Percentiles rank a stretch among this genome's conserved stretches.
Conservation (phyloP, 1,140 invertebrate species). For the Drosophila baimaii region DNA sequence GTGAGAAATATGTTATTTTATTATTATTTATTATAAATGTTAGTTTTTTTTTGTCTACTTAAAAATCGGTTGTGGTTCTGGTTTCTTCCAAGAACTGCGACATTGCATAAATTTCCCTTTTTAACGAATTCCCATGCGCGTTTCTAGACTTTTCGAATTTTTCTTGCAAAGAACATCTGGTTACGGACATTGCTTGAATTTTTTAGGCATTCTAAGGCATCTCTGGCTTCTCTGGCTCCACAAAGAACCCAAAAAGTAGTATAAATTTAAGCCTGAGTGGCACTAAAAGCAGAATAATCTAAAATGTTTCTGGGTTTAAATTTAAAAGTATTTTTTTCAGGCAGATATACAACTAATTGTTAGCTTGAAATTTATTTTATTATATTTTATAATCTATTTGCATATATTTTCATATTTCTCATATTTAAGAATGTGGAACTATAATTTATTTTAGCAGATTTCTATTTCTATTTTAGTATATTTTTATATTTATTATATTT, state of each 20-base stretch:
- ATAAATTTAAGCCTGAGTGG: not conserved
- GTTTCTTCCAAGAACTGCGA: not conserved
- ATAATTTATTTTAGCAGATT: too few relatives aligned
- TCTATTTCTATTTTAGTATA: too few relatives aligned
- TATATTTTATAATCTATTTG: too few relatives aligned
- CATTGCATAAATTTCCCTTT: slow-evolving; percentile 11
- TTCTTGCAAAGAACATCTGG: slow-evolving; percentile 5
- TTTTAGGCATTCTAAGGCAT: not conserved
- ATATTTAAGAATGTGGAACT: too few relatives aligned
- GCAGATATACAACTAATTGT: too few relatives aligned
- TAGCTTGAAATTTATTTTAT: too few relatives aligned
- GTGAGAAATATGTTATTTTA: slow-evolving; percentile 83
- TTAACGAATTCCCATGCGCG: not conserved
- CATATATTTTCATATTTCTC: too few relatives aligned
- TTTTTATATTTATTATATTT: too few relatives aligned
- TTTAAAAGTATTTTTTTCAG: too few relatives aligned
- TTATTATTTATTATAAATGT: not conserved
- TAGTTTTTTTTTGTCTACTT: not conserved
- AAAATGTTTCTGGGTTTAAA: too few relatives aligned
- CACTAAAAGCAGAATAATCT: not conserved
- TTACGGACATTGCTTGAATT: slow-evolving; percentile 8
- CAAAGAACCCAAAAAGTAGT: not conserved
- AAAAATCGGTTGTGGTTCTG: not conserved
- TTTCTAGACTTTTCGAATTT: not conserved
- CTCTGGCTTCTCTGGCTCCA: not conserved